Conservation (phyloP, 2,888 invertebrate genomes). For the Drosophila anomelani region DNA sequence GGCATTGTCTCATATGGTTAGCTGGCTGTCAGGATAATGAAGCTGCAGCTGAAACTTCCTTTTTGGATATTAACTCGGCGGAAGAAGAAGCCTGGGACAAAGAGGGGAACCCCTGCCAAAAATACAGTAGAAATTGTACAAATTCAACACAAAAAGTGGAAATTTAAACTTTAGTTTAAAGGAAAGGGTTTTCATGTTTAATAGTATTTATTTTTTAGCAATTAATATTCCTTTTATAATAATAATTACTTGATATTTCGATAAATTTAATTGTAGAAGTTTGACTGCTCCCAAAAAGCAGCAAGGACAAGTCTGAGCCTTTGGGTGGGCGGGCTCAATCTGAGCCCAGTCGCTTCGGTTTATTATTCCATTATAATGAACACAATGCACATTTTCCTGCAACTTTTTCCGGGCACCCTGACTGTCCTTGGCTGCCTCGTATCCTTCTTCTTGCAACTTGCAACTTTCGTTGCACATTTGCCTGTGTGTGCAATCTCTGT, state of each 20-base stretch:
- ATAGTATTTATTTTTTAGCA: not conserved
- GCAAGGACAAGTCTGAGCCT: constrained; percentile 18
- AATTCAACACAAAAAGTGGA: not conserved
- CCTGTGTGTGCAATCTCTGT: constrained; percentile 67
- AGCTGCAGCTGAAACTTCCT: constrained; percentile 46
- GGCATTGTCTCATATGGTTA: constrained; percentile 16
- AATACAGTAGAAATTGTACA: constrained; percentile 21
- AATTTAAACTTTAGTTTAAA: not conserved
- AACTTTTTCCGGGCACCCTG: constrained; percentile 63
- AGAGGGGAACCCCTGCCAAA: constrained; percentile 26
- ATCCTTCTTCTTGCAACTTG: constrained; percentile 29
- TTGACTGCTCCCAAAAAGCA: constrained; percentile 7
- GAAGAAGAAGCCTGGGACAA: constrained; percentile 4
- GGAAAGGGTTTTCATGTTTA: not conserved
- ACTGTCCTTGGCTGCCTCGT: constrained; percentile 58
- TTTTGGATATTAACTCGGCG: constrained; percentile 54
- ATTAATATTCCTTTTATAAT: not conserved
- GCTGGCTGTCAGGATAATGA: constrained; percentile 48
- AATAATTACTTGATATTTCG: no score
- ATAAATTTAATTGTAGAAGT: not conserved
- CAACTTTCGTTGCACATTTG: constrained; percentile 71
- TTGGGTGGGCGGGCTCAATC: constrained; percentile 26
- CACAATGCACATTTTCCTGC: constrained; percentile 69
- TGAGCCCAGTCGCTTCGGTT: constrained; percentile 61
- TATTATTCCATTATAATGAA: constrained; percentile 79